Percentiles rank a stretch among this genome's conserved stretches.
phyloP scores from a whole-genome alignment of 2,797 vertebrate genomes.

The Clarias fuscus region DNA sequence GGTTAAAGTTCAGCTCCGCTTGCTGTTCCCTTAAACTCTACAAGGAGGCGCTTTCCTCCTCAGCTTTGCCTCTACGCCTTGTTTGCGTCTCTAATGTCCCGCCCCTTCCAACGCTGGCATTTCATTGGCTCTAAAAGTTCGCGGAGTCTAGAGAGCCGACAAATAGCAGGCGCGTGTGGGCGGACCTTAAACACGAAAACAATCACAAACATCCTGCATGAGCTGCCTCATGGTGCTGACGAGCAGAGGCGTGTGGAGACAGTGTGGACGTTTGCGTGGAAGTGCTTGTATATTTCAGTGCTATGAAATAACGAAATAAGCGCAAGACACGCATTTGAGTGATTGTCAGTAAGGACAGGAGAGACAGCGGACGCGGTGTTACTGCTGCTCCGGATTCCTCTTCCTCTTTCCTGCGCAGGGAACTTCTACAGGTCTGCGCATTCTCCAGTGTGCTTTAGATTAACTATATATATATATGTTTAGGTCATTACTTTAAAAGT shows the following conservation, averaged over 20 bases:
- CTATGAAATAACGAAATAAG: background rate
- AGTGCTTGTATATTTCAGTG: background rate
- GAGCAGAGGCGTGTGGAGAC: background rate
- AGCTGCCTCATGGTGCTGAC: constrained; percentile 58
- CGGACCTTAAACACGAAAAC: constrained; percentile 24
- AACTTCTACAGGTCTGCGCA: too few relatives aligned
- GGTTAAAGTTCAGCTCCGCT: too few relatives aligned
- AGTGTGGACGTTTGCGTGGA: constrained; percentile 11
- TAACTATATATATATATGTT: too few relatives aligned
- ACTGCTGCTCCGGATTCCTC: background rate
- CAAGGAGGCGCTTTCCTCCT: background rate
- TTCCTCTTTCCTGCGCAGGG: background rate
- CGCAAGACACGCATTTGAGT: background rate
- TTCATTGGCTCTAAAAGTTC: constrained; percentile 41
- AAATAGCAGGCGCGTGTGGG: constrained; percentile 49
- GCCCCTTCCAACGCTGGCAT: background rate
- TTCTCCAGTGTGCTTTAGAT: too few relatives aligned
- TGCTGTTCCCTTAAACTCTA: too few relatives aligned
- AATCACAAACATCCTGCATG: constrained; percentile 54
- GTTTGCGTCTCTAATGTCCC: background rate
- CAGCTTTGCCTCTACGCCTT: background rate
- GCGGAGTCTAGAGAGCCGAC: constrained; percentile 12
- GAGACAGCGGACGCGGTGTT: background rate
- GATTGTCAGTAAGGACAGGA: background rate
- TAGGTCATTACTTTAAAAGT: too few relatives aligned